Base-by-base conservation (phyloP, 2,888 invertebrate genomes). In the Ophion costatus region DNA sequence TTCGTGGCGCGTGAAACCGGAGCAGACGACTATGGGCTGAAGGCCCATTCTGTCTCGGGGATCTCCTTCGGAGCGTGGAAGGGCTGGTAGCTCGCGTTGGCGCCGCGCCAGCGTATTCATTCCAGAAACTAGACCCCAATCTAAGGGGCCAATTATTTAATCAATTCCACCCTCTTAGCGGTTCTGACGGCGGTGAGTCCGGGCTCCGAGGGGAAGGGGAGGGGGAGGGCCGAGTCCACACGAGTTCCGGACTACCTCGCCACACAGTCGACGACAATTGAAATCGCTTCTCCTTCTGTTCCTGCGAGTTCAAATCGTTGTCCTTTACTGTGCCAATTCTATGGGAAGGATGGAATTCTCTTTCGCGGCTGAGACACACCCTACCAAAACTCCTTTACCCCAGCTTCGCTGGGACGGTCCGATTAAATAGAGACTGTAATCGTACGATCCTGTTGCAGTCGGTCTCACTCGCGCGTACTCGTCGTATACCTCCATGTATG, bases 131-230 rank as follows among this genome's bases (percentile, higher is more conserved):
- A 92, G 91, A 90, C 91, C 90, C 92, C 92, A 92, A 93, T 93
- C 92, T 91, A 91, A 92, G 91, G 91, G 91, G 91, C 93, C 93
- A 93, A 93, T 93, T 93, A 93, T 93, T 93, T 93, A 93, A 93
- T 93, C 93, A 93, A 93, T 93, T 93, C 92, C 91, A 91, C 90
- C 91, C 93, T 92, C 93, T 92, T 92, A 91, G 92, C 91, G 91
- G 90, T 89, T 89, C 89, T 88, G 88, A 86, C 84, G 87, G 85
- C 80, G 82, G 84, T 82, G 85, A 85, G 80, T 83, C 78, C 56
- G 78, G 75, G 76, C 33, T 80, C 79, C 85, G 77, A 81, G 17
- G 67, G 66, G 80, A 57, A 2, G 10, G 38, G 17, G 29, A 24
- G 29, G 56, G 70, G 56, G 57, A n/a, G 57, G 64, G n/a, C 51